A percentile compares a stretch with the other conserved stretches of the same genome.
Conservation (phyloP, 2,797 vertebrate genomes). For the Carapus acus region DNA sequence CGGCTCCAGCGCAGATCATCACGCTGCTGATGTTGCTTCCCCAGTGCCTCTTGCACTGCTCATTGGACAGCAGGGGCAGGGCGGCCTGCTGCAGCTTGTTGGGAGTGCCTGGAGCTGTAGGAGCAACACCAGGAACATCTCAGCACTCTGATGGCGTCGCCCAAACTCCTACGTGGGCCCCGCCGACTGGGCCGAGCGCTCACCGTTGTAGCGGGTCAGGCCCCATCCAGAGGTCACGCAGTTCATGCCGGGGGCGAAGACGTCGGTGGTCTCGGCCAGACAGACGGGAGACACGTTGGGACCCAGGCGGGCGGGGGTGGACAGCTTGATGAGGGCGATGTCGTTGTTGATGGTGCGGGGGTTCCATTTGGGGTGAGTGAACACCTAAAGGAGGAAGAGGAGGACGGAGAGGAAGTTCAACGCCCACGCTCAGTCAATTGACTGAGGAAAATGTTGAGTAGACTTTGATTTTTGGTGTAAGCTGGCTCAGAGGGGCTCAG, state of each 20-base stretch:
- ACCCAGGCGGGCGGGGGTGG: conserved; percentile 52
- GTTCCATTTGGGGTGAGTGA: conserved; percentile 76
- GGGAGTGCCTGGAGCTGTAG: conserved; percentile 66
- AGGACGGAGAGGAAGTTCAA: too few relatives aligned
- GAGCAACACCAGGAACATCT: background rate
- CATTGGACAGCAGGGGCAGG: conserved; percentile 78
- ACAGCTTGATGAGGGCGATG: conserved; percentile 77
- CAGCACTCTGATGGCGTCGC: too few relatives aligned
- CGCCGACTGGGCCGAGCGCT: background rate
- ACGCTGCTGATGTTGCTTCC: conserved; percentile 66
- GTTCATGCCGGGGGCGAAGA: conserved; percentile 60
- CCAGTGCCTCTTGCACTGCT: conserved; percentile 73
- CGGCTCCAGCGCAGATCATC: conserved; percentile 81
- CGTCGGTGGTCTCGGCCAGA: conserved; percentile 52
- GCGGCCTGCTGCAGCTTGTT: conserved; percentile 74
- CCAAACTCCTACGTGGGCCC: too few relatives aligned
- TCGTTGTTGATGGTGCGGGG: conserved; percentile 69
- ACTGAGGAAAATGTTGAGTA: too few relatives aligned
- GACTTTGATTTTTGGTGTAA: too few relatives aligned
- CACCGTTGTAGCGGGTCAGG: conserved; percentile 66
- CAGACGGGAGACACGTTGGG: conserved; percentile 67
- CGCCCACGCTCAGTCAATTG: too few relatives aligned
- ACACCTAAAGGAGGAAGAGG: conserved; percentile 62
- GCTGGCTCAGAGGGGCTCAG: too few relatives aligned
- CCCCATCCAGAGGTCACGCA: conserved; percentile 75